Evolutionary conservation across 1,140 invertebrate genomes (phyloP).

Genomic region (Argopecten irradians): DNA sequence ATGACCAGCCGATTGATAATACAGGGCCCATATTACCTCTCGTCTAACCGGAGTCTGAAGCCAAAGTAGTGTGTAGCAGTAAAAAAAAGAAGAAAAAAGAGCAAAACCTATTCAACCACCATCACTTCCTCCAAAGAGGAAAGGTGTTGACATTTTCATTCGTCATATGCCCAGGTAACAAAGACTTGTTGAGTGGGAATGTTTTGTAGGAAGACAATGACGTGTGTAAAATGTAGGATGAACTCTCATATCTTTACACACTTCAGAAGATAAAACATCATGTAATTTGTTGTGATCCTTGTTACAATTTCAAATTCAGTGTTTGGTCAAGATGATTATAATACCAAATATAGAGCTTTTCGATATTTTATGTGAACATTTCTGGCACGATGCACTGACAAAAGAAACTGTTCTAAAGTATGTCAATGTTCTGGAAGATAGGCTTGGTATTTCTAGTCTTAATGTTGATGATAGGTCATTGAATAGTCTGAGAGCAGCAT

Average conservation of each 20-base stretch:
- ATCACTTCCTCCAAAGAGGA: background rate
- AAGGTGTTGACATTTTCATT: background rate
- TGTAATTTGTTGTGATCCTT: background rate
- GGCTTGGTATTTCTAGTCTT: too few relatives aligned
- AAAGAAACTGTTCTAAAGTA: background rate
- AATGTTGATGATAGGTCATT: too few relatives aligned
- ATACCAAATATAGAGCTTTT: background rate
- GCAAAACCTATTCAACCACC: too few relatives aligned
- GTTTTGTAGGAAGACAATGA: background rate
- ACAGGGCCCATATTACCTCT: too few relatives aligned
- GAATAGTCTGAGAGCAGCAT: background rate
- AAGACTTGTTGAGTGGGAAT: background rate
- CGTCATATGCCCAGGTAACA: background rate
- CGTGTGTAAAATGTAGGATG: too few relatives aligned
- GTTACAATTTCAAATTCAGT: background rate
- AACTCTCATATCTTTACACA: too few relatives aligned
- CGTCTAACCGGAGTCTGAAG: too few relatives aligned
- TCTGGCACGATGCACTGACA: background rate
- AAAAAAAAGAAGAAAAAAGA: too few relatives aligned
- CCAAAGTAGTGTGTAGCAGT: too few relatives aligned
- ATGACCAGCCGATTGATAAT: too few relatives aligned
- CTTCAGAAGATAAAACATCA: too few relatives aligned
- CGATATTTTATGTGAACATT: background rate
- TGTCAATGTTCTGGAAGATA: background rate
- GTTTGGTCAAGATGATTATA: background rate